These are phyloP conservation scores for Vidua chalybeata DNA, from an alignment of 2,113 vertebrate genomes.

Conservation along the genomic window DNA sequence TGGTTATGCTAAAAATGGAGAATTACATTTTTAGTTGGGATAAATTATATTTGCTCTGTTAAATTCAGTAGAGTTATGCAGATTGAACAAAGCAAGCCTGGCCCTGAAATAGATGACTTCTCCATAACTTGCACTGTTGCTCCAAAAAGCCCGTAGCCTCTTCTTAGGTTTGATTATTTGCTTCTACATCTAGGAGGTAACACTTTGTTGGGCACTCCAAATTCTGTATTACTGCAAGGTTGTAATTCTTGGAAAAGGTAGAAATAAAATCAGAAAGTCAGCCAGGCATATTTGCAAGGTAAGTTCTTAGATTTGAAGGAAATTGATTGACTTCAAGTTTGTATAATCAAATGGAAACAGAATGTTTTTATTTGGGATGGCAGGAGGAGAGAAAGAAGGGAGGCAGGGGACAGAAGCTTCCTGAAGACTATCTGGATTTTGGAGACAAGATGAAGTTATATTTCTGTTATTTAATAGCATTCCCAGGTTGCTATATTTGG, in stretches of 20 bases:
- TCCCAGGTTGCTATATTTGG: background rate
- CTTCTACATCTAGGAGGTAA: background rate
- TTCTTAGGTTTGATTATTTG: background rate
- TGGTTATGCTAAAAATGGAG: background rate
- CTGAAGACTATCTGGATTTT: background rate
- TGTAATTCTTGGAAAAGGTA: background rate
- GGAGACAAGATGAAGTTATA: background rate
- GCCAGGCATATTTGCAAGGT: background rate
- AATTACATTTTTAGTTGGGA: background rate
- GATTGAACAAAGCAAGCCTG: background rate
- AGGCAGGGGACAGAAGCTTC: background rate
- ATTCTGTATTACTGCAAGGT: background rate
- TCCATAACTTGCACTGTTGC: background rate
- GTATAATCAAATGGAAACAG: background rate
- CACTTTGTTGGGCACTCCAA: background rate
- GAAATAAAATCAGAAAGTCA: background rate
- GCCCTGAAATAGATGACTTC: background rate
- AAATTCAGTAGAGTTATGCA: background rate
- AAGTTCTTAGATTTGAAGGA: background rate
- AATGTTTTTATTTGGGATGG: background rate
- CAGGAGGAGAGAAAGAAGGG: background rate
- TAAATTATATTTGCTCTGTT: background rate
- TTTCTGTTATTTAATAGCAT: background rate
- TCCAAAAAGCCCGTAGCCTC: background rate
- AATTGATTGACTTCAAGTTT: background rate